Base-by-base conservation (phyloP, 2,888 invertebrate species). In the Chesias legatella region DNA sequence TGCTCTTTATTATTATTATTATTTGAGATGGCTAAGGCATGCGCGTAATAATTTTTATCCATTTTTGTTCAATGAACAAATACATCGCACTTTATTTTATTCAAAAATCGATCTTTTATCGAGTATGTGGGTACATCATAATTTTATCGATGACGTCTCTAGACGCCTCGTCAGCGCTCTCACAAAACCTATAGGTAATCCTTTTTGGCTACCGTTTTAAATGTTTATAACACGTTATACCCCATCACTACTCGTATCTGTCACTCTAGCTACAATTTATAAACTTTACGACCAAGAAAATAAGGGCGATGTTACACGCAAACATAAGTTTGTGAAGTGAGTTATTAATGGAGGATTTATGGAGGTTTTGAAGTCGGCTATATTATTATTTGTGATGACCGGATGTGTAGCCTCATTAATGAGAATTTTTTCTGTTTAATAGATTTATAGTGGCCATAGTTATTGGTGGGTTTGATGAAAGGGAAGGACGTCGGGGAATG, bases 201-300 rank as follows among this genome's bases (percentile, higher is more conserved):
- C 78, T 75, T 75, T 72, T 73, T 68, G 70, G 83, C 84, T 83
- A 84, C 84, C 80, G 84, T 80, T 81, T 77, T 73, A 73, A 73
- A 58, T 3, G 34, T 48, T 46, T 41, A 48, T 42, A 47, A 46
- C 43, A 33, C 28, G 42, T 75, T 80, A 80, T 70, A 67, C 60
- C 57, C 53, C 44, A 53, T 65, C 74, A 73, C 79, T 73, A 79
- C 63, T 65, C 59, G 53, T 49, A 36, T 48, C 46, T 10, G 23
- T 35, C 5, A 46, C 45, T 10, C 23, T 35, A 3, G 43, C n/a
- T 34, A 25, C 24, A 17, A 7, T 26, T 10, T 31, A 6, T 45
- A 10, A 35, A 10, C 17, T 30, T 32, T 54, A 40, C 32, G 0
- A 0, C 22, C n/a, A 6, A 6, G 1, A 3, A 0, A 13, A 34